Evolutionary conservation across 2,113 vertebrate genomes (phyloP).

Genomic region (Brachionichthys hirsutus): DNA sequence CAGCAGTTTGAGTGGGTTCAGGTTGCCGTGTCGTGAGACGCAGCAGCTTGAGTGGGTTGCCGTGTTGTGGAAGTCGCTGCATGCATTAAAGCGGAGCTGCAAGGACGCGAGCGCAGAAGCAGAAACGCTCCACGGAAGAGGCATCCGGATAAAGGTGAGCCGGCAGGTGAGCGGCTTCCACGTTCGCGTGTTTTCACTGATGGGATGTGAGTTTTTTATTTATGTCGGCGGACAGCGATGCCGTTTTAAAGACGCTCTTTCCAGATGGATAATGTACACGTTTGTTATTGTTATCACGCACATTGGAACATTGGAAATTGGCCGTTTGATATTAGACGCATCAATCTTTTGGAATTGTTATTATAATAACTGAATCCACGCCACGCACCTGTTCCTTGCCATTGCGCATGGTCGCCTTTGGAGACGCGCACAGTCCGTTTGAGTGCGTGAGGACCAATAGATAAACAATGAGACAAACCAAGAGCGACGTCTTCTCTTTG

Average conservation of each 20-base stretch:
- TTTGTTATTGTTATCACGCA: no score
- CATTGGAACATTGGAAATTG: no score
- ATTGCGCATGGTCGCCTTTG: conserved; percentile 59
- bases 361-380: conserved; percentile 8
- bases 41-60: conserved; percentile 45
- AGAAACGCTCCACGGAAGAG: conserved; percentile 10
- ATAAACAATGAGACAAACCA: no score
- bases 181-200: no score
- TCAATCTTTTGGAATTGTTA: background rate
- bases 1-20: no score
- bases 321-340: background rate
- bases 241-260: no score
- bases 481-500: no score
- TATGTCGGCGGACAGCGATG: no score
- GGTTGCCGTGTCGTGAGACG: conserved; percentile 39
- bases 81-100: conserved; percentile 30
- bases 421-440: conserved; percentile 17
- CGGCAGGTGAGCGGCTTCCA: conserved; percentile 46
- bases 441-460: conserved; percentile 9
- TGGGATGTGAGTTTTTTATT: no score
- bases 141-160: conserved; percentile 24
- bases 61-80: conserved; percentile 46
- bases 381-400: conserved; percentile 41
- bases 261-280: no score
- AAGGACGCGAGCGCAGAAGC: conserved; percentile 6